Evolutionary conservation across 2,113 vertebrate genomes (phyloP).

Genomic region (Camelus dromedarius): DNA sequence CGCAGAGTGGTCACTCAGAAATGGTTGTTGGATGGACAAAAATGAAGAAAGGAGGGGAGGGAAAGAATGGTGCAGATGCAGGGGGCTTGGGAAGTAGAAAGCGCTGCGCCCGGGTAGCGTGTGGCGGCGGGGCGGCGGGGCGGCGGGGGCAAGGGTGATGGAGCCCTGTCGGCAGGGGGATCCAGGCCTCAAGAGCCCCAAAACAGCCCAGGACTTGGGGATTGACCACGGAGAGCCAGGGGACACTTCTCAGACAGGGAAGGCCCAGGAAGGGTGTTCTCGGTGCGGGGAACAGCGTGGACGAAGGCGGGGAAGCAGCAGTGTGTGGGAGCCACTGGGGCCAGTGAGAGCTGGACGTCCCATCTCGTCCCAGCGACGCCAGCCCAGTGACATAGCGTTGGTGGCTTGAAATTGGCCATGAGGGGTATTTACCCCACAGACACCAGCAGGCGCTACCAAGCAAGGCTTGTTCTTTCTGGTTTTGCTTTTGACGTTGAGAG

Average conservation of each 20-base stretch:
- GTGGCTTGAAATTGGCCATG: accelerated
- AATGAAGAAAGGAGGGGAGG: accelerated
- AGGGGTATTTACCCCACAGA: neutral
- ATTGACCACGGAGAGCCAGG: neutral
- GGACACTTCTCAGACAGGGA: accelerated
- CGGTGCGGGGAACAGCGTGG: accelerated
- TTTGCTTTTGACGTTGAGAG: neutral
- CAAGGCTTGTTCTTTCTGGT: accelerated
- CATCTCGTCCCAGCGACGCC: accelerated
- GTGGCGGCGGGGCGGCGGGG: accelerated
- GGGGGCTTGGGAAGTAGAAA: accelerated
- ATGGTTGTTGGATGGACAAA: neutral
- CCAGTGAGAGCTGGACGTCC: accelerated
- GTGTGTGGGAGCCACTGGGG: accelerated
- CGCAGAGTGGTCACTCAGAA: neutral
- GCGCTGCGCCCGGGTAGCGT: accelerated
- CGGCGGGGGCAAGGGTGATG: accelerated
- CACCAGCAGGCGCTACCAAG: accelerated
- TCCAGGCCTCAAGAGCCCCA: neutral
- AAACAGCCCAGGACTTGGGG: neutral
- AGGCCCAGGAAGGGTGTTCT: accelerated
- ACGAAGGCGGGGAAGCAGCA: accelerated
- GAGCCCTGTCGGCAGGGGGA: neutral
- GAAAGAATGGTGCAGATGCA: accelerated
- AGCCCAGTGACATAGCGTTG: accelerated